Conservation (phyloP, 2,888 invertebrate genomes). For the Brachylomia viminalis region DNA sequence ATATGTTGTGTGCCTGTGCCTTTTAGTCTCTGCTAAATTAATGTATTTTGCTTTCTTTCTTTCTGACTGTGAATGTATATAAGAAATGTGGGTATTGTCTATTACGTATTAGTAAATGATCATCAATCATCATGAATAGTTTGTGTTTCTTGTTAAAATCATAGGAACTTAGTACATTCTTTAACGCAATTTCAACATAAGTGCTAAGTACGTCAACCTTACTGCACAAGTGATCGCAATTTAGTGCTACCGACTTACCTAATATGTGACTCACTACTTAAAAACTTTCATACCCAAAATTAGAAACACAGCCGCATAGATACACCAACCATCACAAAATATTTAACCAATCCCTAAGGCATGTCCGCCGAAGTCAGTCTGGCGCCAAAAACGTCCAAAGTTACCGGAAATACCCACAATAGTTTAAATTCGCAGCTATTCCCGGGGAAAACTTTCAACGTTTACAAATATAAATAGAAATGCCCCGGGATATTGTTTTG, state of each 20-base stretch:
- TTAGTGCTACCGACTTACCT: background rate
- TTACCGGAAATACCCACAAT: slow-evolving; percentile 42
- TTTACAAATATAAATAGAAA: slow-evolving; percentile 62
- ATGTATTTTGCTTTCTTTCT: background rate
- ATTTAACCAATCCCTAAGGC: slow-evolving; percentile 18
- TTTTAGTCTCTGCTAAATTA: background rate
- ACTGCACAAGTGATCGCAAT: background rate
- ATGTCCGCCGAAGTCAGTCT: background rate
- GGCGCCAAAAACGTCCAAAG: slow-evolving; percentile 34
- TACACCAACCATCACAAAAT: background rate
- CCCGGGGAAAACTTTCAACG: slow-evolving; percentile 39
- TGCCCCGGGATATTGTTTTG: slow-evolving; percentile 49
- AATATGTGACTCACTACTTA: background rate
- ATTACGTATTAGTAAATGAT: background rate
- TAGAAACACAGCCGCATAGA: background rate
- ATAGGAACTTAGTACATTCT: background rate
- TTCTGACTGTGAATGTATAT: background rate
- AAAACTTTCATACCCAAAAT: slow-evolving; percentile 1
- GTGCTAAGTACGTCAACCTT: too few relatives aligned
- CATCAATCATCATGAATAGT: background rate
- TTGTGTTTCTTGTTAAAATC: background rate
- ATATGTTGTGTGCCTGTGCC: background rate
- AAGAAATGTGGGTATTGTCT: background rate
- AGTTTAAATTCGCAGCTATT: slow-evolving; percentile 50
- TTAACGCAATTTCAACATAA: background rate